A percentile compares a stretch with the other conserved stretches of the same genome.
phyloP scores from a whole-genome alignment of 1,140 invertebrate genomes.

The Copidosoma floridanum region DNA sequence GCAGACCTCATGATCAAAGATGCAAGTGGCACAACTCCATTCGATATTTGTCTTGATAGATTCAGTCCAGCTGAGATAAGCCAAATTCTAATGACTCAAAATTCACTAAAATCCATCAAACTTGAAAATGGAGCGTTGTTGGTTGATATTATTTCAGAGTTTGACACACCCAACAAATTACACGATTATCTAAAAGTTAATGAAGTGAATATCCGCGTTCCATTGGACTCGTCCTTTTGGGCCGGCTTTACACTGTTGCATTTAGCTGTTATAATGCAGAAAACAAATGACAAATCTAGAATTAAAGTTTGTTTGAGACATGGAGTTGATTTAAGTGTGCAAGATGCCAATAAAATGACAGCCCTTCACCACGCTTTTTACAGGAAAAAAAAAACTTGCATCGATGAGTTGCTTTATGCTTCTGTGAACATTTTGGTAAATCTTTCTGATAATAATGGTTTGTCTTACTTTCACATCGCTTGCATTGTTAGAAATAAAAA shows the following conservation, averaged over 20 bases:
- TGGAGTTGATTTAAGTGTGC: background rate
- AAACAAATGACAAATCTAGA: background rate
- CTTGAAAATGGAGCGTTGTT: background rate
- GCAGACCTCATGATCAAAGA: background rate
- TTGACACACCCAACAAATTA: too few relatives aligned
- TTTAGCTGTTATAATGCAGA: background rate
- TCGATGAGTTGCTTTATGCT: too few relatives aligned
- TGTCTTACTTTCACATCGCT: too few relatives aligned
- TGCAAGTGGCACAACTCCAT: background rate
- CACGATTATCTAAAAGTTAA: background rate
- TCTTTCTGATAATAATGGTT: too few relatives aligned
- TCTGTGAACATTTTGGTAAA: too few relatives aligned
- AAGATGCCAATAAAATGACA: background rate
- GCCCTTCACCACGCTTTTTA: background rate
- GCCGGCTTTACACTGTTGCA: background rate
- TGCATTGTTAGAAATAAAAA: too few relatives aligned
- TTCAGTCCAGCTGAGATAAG: background rate
- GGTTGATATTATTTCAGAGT: background rate
- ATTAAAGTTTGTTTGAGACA: background rate
- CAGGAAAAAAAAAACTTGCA: too few relatives aligned
- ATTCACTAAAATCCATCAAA: background rate
- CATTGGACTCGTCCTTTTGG: background rate
- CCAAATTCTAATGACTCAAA: background rate
- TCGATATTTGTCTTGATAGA: background rate
- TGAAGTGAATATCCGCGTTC: too few relatives aligned